Conservation (phyloP, 2,797 vertebrate species). For the Stomatorhinus walkeri region DNA sequence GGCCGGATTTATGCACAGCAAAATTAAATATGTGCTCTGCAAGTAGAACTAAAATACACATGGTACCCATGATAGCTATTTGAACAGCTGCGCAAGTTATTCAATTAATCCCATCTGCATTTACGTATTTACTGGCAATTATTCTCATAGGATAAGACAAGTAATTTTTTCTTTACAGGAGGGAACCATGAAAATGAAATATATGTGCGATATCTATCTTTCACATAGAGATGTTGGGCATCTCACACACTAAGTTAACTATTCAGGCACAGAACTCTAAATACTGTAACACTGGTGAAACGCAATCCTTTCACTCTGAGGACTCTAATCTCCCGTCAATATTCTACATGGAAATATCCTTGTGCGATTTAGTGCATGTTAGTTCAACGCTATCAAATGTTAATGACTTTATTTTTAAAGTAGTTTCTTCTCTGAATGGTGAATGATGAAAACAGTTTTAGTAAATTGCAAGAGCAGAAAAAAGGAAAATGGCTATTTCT, state of each 20-base stretch:
- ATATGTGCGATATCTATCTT: not conserved
- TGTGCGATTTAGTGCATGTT: not conserved
- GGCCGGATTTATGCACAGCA: not conserved
- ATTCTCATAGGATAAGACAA: not conserved
- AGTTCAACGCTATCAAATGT: not conserved
- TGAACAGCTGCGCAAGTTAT: constrained; percentile 8
- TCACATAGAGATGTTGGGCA: not conserved
- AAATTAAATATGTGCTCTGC: not conserved
- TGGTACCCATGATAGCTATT: not conserved
- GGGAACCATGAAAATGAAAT: constrained; percentile 1
- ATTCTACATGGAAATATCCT: not conserved
- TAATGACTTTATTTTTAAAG: not conserved
- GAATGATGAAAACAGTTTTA: not conserved
- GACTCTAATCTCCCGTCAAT: not conserved
- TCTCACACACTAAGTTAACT: not conserved
- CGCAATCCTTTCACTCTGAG: not conserved
- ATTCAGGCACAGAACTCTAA: not conserved
- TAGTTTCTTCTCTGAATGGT: not conserved
- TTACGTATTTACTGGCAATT: not conserved
- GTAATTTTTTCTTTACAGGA: not conserved
- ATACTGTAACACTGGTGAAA: not conserved
- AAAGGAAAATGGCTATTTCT: not conserved
- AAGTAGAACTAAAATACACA: constrained; percentile 1
- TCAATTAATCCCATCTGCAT: constrained; percentile 5
- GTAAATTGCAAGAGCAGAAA: not conserved